Base-by-base conservation (phyloP, 2,797 vertebrate genomes). In the Coregonus ussuriensis region DNA sequence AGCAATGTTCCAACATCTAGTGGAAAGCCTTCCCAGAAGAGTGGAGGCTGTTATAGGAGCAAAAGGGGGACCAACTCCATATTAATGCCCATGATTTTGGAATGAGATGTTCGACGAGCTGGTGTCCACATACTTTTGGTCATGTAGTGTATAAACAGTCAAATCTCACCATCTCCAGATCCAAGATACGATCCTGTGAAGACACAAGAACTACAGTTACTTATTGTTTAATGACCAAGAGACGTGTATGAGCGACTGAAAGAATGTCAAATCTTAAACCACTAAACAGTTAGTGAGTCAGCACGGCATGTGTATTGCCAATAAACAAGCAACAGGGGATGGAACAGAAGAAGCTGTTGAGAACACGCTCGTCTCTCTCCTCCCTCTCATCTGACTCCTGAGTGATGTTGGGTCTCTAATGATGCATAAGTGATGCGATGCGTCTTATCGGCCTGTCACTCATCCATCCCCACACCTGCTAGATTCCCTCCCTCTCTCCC, bases 111-210 rank as follows among this genome's bases (percentile, higher is more conserved):
- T 47, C 41, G 41, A 7, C 9, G 41, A 47, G 41, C 9, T 11
- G 41, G 9, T 47, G 9, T 47, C 41, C 41, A 11, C 41, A 13
- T 47, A 13, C 41, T 47, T 13, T 13, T 47, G 41, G 41, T 47
- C 9, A 47, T 13, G 9, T 47, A 47, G 41, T 47, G 41, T 47
- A 47, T 47, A 47, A 47, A 47, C 41, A 47, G 11, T 47, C 0
- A 13, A 47, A 47, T 86, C 96, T 96, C 93, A 98, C 97, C 94
- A 76, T 91, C 92, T 98, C 96, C 83, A 98, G 92, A 74, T 95
- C 94, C 91, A 94, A 83, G 69, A 98, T 88, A 75, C 94, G 94
- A 71, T 96, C 96, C 97, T 98, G 84, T 85, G 91, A 93, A 82
- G 85, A 95, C 86, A 91, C 65, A 94, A 6, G 92, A 83, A 78